Evolutionary conservation across 2,888 invertebrate species (phyloP).

Genomic region (Chirona hameri): DNA sequence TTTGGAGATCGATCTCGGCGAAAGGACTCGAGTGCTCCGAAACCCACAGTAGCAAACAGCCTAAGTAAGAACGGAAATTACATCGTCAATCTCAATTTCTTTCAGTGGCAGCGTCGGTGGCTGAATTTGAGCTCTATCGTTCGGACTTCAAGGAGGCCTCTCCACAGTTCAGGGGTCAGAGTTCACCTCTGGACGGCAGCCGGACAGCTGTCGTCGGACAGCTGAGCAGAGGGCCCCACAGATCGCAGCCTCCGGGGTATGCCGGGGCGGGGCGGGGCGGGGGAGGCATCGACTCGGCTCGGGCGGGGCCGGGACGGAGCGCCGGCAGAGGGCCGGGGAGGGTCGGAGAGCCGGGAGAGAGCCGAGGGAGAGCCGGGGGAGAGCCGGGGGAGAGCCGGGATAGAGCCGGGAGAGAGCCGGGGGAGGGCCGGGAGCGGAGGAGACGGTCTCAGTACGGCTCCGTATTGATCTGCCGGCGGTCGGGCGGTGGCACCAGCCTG

Average conservation of each 20-base stretch:
- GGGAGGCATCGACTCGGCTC: background rate
- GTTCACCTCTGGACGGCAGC: background rate
- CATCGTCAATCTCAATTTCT: background rate
- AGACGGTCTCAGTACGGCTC: background rate
- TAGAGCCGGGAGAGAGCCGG: background rate
- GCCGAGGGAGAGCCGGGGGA: no score
- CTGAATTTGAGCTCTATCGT: background rate
- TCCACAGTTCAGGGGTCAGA: background rate
- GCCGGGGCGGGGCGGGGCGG: background rate
- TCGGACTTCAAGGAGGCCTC: background rate
- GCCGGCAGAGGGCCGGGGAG: background rate
- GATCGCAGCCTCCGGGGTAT: background rate
- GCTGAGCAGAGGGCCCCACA: background rate
- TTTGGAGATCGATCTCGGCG: no score
- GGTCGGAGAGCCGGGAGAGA: no score
- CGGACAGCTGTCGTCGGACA: background rate
- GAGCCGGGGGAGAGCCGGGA: background rate
- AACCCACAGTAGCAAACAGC: no score
- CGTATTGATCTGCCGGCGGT: background rate
- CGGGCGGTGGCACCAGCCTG: conserved; percentile 1
- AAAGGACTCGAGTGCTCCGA: no score
- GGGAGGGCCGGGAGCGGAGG: background rate
- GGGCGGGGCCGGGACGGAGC: background rate
- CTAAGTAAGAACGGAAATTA: background rate
- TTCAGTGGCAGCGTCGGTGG: background rate